Percentiles rank a stretch among this genome's conserved stretches.
phyloP scores from a whole-genome alignment of 2,113 vertebrate genomes.

The Pluvianellus socialis region DNA sequence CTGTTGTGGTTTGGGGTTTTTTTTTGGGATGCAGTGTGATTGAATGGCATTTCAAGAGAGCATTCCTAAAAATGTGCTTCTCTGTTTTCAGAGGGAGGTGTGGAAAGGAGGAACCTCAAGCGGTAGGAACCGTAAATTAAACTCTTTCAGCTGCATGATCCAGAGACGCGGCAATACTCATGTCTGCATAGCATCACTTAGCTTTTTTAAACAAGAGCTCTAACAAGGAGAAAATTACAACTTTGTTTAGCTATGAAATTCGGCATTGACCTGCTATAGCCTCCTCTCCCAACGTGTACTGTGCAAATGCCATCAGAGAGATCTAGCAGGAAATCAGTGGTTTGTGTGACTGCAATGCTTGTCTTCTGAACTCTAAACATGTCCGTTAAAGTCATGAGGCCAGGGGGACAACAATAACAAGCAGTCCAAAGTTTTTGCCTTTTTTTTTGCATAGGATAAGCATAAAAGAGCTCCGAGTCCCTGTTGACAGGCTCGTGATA shows the following conservation, averaged over 20 bases:
- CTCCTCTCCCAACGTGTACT: neutral
- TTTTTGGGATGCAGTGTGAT: neutral
- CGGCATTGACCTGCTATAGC: neutral
- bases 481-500: neutral
- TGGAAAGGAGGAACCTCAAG: neutral
- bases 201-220: conserved; percentile 37
- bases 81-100: neutral
- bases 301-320: neutral
- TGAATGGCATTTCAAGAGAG: neutral
- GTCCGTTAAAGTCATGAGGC: neutral
- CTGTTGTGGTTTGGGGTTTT: fast-evolving
- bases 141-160: neutral
- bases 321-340: neutral
- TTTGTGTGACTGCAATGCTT: neutral
- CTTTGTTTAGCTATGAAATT: conserved; percentile 27
- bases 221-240: conserved; percentile 21
- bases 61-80: neutral
- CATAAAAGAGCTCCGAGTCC: neutral
- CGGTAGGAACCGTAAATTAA: neutral
- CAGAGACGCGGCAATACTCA: neutral
- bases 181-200: neutral
- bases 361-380: neutral
- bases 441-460: neutral
- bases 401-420: neutral
- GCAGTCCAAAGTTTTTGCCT: neutral